Base-by-base conservation (phyloP, 2,113 vertebrate species). In the Rhipidura dahli region DNA sequence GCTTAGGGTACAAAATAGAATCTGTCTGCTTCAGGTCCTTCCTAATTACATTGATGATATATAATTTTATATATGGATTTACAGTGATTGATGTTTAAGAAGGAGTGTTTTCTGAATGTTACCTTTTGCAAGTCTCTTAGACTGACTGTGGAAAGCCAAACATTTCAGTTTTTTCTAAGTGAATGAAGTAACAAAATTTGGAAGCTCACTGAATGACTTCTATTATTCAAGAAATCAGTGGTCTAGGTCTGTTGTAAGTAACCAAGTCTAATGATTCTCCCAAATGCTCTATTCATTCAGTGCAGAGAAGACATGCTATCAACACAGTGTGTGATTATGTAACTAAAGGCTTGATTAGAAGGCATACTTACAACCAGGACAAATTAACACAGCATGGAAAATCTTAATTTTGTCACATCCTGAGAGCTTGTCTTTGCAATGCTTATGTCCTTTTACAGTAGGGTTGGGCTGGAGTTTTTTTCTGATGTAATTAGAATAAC, bases 291-390 rank as follows among this genome's bases (percentile, higher is more conserved):
- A 31, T 77, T 83, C 31, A 77, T 70, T 77, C 42, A 70, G 12
- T 20, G 40, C 17, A 40, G 69, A 66, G 49, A 33, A 80, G 42
- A 80, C 0, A 7, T 65, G 33, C 60, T 68, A 51, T 12, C 26
- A 96, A 84, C 27, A 53, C 27, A 69, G 40, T n/a, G 31, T 88
- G 50, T 80, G 81, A 87, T 30, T 13, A 1, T 77, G 47, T 56
- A 84, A 83, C 40, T 72, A 23, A 83, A 91, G 53, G 42, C n/a
- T 77, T 85, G 31, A 95, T 90, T 83, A 96, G 53, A 88, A 79
- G 28, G 37, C 44, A 72, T 45, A 53, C 33, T 70, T 42, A 73
- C 6, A 92, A 96, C 23, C 14, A 39, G 15, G 59, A n/a, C 68
- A 88, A 93, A 93, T 95, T 82, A 91, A 76, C 45, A 77, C 50